Conservation (phyloP, 2,113 vertebrate species). For the Myrmophylax atrothorax region DNA sequence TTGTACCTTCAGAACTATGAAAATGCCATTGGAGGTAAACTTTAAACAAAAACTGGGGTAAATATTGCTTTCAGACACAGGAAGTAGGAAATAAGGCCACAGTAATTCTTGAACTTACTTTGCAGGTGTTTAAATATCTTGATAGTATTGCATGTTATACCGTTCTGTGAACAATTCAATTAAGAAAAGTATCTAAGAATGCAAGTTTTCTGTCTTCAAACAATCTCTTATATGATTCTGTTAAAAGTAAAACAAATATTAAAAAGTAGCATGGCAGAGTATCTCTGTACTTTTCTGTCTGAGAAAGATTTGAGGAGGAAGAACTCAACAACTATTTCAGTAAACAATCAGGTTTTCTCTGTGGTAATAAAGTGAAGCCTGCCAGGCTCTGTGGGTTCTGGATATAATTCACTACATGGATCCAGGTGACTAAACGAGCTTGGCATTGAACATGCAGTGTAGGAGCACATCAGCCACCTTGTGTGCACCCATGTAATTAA, state of each 20-base stretch:
- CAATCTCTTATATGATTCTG: not conserved
- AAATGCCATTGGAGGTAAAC: not conserved
- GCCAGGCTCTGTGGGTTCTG: not conserved
- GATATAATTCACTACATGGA: not conserved
- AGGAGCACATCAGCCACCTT: not conserved
- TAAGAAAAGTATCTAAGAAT: not conserved
- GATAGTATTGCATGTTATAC: not conserved
- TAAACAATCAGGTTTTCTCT: not conserved
- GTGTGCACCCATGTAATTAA: not conserved
- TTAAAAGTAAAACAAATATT: not conserved
- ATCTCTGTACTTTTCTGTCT: not conserved
- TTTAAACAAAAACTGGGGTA: not conserved
- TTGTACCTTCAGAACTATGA: not conserved
- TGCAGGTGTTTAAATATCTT: not conserved
- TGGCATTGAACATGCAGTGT: too few species aligned
- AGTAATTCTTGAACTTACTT: not conserved
- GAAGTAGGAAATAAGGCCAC: not conserved
- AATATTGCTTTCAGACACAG: not conserved
- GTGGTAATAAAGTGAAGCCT: not conserved
- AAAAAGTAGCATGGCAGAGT: not conserved
- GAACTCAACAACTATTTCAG: not conserved
- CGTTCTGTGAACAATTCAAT: not conserved
- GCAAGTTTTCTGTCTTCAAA: not conserved
- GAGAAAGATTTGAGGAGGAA: not conserved
- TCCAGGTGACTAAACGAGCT: fast-evolving